A percentile compares a stretch with the other conserved stretches of the same genome.
Conservation (phyloP, 2,113 vertebrate species). For the Oncorhynchus clarkii region DNA sequence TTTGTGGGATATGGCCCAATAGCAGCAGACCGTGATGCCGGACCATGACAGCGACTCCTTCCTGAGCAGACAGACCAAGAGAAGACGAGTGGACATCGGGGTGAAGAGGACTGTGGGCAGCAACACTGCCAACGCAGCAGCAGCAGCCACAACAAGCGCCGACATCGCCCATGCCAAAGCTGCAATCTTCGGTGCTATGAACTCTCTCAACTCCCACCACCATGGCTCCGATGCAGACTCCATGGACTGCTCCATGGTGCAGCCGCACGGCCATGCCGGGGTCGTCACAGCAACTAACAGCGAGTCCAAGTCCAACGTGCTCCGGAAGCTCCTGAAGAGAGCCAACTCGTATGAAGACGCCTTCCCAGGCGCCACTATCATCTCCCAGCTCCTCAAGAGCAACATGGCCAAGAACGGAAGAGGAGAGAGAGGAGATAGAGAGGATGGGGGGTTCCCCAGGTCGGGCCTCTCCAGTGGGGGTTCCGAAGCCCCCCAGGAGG, state of each 20-base stretch:
- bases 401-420: slow-evolving; percentile 97
- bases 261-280: slow-evolving; percentile 76
- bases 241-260: slow-evolving; percentile 93
- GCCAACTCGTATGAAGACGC: slow-evolving; percentile 98
- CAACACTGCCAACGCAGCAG: slow-evolving; percentile 64
- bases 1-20: slow-evolving; percentile 98
- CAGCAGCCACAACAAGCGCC: slow-evolving; percentile 69
- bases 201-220: slow-evolving; percentile 82
- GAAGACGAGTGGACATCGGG: slow-evolving; percentile 99
- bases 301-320: slow-evolving; percentile 96
- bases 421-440: slow-evolving; percentile 50
- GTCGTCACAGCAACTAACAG: slow-evolving; percentile 67
- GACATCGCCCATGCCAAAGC: slow-evolving; percentile 93
- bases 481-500: slow-evolving; percentile 94
- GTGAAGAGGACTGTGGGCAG: slow-evolving; percentile 98
- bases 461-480: slow-evolving; percentile 92
- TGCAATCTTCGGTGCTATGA: slow-evolving; percentile 96
- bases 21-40: slow-evolving; percentile 96
- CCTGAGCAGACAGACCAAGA: slow-evolving; percentile 99
- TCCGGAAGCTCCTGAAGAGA: slow-evolving; percentile 99
- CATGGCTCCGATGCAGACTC: slow-evolving; percentile 91
- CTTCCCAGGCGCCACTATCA: slow-evolving; percentile 97
- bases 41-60: slow-evolving; percentile 99
- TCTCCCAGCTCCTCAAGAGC: slow-evolving; percentile 99
- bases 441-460: slow-evolving; percentile 87